A percentile compares a stretch with the other conserved stretches of the same genome.
These are phyloP conservation scores for Seriola dumerili DNA, from an alignment of 2,113 vertebrate species.

Conservation along the genomic window DNA sequence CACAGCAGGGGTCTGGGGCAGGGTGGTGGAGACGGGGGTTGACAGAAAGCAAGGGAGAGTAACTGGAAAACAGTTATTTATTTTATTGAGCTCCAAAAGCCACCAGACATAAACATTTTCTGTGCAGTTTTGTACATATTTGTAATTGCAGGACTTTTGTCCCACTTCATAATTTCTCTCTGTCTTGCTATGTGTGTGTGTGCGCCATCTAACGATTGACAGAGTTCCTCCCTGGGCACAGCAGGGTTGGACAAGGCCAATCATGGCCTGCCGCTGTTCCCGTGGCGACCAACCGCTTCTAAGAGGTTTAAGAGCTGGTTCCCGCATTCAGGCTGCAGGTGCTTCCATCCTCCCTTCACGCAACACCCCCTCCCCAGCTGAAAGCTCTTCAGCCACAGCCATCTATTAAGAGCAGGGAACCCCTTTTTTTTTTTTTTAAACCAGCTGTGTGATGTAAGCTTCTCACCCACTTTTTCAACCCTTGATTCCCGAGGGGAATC, in stretches of 20 bases:
- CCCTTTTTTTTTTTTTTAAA: conserved; percentile 22
- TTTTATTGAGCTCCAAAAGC: not conserved
- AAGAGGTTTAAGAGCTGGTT: conserved; percentile 65
- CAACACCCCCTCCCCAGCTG: conserved; percentile 21
- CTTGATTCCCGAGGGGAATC: conserved; percentile 1
- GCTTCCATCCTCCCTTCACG: conserved; percentile 46
- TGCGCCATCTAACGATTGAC: conserved; percentile 50
- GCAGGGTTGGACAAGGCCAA: conserved; percentile 69
- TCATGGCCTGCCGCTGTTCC: conserved; percentile 64
- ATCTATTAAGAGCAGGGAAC: conserved; percentile 36
- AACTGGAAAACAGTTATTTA: conserved; percentile 6
- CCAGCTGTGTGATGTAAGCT: conserved; percentile 36
- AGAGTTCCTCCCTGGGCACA: conserved; percentile 60
- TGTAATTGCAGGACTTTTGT: not conserved
- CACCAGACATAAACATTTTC: not conserved
- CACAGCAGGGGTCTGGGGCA: conserved; percentile 62
- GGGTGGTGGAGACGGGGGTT: conserved; percentile 9
- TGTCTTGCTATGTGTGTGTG: conserved; percentile 9
- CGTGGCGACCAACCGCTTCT: conserved; percentile 62
- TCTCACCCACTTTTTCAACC: conserved; percentile 26
- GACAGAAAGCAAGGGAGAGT: conserved; percentile 49
- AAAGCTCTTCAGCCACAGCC: conserved; percentile 39
- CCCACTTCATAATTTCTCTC: not conserved
- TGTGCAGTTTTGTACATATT: not conserved
- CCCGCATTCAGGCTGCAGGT: conserved; percentile 68